Base-by-base conservation (phyloP, 1,140 invertebrate genomes). In the Conus ventricosus region DNA sequence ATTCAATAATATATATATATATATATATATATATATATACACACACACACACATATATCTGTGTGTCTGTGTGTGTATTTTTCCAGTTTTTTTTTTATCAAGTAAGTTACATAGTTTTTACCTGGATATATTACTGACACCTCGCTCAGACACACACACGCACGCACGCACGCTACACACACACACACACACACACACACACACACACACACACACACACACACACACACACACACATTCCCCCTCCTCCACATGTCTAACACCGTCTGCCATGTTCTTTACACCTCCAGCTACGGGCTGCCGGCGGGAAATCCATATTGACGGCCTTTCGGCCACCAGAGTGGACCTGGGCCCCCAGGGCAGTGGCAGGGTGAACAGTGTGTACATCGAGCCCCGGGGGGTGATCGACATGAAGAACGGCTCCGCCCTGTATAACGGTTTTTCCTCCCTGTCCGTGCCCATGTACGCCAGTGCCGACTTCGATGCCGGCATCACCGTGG, bases 251-350 rank as follows among this genome's bases (percentile, higher is more conserved):
- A 20, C 7, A 1, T 15, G 7, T 23, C 23, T 75, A 75, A 7
- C 71, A 23, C 71, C 23, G 25, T 75, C 4, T 55, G 6, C n/a
- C 57, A 20, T 57, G 39, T 39, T 39, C 39, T 39, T 39, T 39
- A 39, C 57, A 15, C 57, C 57, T 8, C 57, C 84, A 86, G 84
- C 23, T 15, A 4, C 85, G 17, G 53, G n/a, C 75, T 87, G 85
- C 54, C 13, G 17, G 17, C 15, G 54, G 54, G 85, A 87, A 87
- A 87, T 87, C 85, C 85, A 87, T 53, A 87, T 87, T 6, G 75
- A 87, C 39, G 85, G 85, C 17, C n/a, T 87, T 6, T 57, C 85
- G 25, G 85, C 71, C 5, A 10, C 6, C 5, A 20, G 55, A 53
- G 57, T 20, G 75, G 27, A 10, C 20, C 15, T 15, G 2, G 51